Conservation (phyloP, 2,113 vertebrate genomes). For the Acanthochromis polyacanthus region DNA sequence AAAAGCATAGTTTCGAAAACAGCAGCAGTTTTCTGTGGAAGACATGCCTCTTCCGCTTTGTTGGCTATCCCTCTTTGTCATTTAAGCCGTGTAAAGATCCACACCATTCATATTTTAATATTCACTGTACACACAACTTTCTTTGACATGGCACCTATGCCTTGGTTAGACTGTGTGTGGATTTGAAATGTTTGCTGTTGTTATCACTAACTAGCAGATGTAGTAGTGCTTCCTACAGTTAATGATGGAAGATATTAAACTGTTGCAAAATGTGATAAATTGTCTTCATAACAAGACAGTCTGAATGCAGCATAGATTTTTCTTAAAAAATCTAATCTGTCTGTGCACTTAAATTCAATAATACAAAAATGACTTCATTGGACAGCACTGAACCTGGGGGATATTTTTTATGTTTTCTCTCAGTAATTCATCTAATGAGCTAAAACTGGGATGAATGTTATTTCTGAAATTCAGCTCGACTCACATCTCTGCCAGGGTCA, state of each 20-base stretch:
- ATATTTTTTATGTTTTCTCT: no score
- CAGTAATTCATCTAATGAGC: not conserved
- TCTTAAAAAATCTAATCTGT: no score
- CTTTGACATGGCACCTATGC: no score
- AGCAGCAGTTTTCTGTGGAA: not conserved
- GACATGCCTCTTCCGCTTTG: not conserved
- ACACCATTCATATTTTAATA: not conserved
- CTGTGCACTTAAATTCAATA: no score
- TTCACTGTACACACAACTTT: no score
- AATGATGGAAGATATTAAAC: not conserved
- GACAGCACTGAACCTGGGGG: no score
- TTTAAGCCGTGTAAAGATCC: not conserved
- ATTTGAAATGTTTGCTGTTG: not conserved
- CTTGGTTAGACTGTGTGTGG: not conserved
- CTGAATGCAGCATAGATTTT: no score
- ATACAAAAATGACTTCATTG: no score
- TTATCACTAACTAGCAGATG: not conserved
- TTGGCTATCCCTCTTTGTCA: conserved; percentile 6
- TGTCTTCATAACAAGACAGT: no score
- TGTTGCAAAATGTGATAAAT: no score
- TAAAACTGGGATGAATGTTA: not conserved
- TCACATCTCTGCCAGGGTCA: not conserved
- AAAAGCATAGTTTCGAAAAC: not conserved
- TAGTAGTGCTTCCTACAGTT: not conserved
- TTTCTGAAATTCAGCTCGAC: not conserved